Evolutionary conservation across 2,888 invertebrate genomes (phyloP), one percentile per base, ranked within the genome.

Genomic region (Limnephilus marmoratus): DNA sequence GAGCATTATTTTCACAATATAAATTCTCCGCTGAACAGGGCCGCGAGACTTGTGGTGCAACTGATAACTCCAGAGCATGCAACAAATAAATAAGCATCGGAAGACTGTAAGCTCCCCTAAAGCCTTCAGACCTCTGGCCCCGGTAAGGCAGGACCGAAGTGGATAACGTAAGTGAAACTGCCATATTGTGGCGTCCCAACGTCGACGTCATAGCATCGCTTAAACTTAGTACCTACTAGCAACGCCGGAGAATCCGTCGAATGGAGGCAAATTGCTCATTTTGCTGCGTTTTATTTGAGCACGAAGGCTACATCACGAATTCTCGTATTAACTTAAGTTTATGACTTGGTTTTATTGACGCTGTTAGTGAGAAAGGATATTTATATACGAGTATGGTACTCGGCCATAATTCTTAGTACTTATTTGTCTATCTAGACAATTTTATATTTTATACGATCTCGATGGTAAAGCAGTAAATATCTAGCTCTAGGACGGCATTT

Each of bases 71-170:
- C 5, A 41, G 41, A 34, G 83, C 31, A 34, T 34, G 83, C 37
- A 83, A 83, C 31, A 83, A 83, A 83, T 83, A 83, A 83, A 68
- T 68, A 68, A 68, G 68, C 68, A 68, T 68, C 68, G 24, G 68
- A 68, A 68, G 24, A 68, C 68, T 68, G 68, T 68, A 68, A 68
- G 68, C 68, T 68, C 68, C 68, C 9, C 24, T 68, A 68, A 68
- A 68, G 68, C 68, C 68, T 68, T n/a, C 68, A 68, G 68, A 68
- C 68, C 24, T 68, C 68, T 68, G 68, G 24, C 68, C 68, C 24
- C 24, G 1, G 68, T 68, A 68, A 68, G 68, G 68, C 68, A 68
- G 68, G 68, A 68, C 68, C 68, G 24, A 68, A 68, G 68, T 68
- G 68, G 68, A 68, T 68, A 68, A 68, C 24, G 68, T 68, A 68